Base-by-base conservation (phyloP, 2,113 vertebrate genomes). In the Suricata suricatta region DNA sequence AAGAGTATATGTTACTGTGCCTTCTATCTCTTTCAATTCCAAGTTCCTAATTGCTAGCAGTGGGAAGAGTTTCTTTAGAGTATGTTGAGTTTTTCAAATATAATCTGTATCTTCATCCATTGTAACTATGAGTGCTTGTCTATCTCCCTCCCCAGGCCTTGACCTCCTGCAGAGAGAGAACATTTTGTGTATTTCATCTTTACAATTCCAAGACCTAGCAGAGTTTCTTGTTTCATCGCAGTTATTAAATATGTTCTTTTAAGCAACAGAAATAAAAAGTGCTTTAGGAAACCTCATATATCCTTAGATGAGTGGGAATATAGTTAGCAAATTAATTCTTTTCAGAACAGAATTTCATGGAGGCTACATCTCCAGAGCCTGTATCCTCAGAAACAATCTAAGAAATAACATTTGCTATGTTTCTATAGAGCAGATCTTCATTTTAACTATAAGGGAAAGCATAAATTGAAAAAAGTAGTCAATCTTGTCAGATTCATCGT, bases 211-310 rank as follows among this genome's bases (percentile, higher is more conserved):
- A 9, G 0, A 72, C 38, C n/a, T 60, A 64, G 16, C 50, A 87
- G 19, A 71, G n/a, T 9, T 77, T 97, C 19, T 50, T 90, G 50
- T n/a, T 11, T 19, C 44, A 66, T n/a, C 93, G n/a, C 0, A 41
- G 4, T 90, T 90, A 72, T 87, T 86, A 31, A 57, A 69, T 89
- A 93, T 27, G 82, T 95, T 31, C 60, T 88, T 88, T 96, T 47
- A 94, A 72, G 27, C n/a, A 90, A 25, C 15, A 88, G 54, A 97
- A 93, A 29, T 90, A 50, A 95, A 77, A 84, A 96, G 66, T 77
- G 25, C 31, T 88, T 93, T 86, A 84, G 33, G 63, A 95, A 77
- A 71, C 76, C 12, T 89, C n/a, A 87, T 19, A 11, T 84, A n/a
- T 68, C 5, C 38, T 95, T 69, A 90, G 21, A 29, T 33, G 88